phyloP scores from a whole-genome alignment of 2,888 invertebrate species.

The Syritta pipiens region DNA sequence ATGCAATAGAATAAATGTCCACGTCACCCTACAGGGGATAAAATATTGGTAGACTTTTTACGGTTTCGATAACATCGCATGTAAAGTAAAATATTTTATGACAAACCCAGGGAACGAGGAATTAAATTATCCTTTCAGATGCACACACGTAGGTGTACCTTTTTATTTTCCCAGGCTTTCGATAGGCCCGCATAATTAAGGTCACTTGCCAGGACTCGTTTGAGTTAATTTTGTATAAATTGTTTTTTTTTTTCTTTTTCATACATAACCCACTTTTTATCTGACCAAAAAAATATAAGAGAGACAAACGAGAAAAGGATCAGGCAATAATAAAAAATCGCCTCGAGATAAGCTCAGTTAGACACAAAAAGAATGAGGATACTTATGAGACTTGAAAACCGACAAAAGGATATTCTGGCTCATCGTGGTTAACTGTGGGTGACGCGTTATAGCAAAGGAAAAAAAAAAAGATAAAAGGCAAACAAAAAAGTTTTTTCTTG shows the following conservation, averaged over 20 bases:
- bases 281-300: not conserved
- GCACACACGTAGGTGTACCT: not conserved
- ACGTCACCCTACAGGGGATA: too few species aligned
- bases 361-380: constrained; percentile 1
- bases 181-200: constrained; percentile 11
- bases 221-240: not conserved
- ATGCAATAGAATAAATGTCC: not conserved
- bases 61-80: constrained; percentile 21
- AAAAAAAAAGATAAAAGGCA: not conserved
- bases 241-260: too few species aligned
- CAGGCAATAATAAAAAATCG: not conserved
- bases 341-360: constrained; percentile 6
- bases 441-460: not conserved
- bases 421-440: constrained; percentile 14
- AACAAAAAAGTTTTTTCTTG: not conserved
- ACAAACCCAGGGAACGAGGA: too few species aligned
- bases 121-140: too few species aligned
- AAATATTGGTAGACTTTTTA: not conserved
- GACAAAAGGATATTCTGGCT: constrained; percentile 9
- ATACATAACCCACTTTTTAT: constrained; percentile 2
- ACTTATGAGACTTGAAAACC: not conserved
- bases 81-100: constrained; percentile 31
- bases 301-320: not conserved
- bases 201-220: not conserved
- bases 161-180: not conserved